Percentiles rank a stretch among this genome's conserved stretches.
phyloP scores from a whole-genome alignment of 2,113 vertebrate genomes.

The Anoplopoma fimbria region DNA sequence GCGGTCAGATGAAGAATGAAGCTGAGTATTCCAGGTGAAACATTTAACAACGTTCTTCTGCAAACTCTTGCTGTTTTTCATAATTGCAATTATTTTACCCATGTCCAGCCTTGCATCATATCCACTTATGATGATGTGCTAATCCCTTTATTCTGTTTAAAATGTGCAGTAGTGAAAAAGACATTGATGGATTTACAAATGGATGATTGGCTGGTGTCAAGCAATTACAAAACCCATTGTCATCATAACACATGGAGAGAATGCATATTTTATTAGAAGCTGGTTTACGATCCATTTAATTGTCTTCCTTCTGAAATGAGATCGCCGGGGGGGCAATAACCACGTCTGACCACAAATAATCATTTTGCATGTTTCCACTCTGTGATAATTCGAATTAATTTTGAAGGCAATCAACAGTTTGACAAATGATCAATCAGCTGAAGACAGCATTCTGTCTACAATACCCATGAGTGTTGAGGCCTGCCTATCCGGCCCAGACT shows the following conservation, averaged over 20 bases:
- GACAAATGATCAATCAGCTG: slow-evolving; percentile 51
- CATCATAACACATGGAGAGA: slow-evolving; percentile 26
- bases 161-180: not conserved
- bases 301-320: slow-evolving; percentile 66
- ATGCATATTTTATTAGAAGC: slow-evolving; percentile 39
- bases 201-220: slow-evolving; percentile 10
- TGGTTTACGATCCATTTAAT: slow-evolving; percentile 63
- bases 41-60: not conserved
- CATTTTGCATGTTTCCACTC: slow-evolving; percentile 37
- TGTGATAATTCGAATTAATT: slow-evolving; percentile 46
- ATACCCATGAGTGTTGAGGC: not conserved
- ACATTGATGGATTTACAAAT: slow-evolving; percentile 29
- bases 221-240: slow-evolving; percentile 58
- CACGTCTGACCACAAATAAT: slow-evolving; percentile 59
- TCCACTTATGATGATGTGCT: not conserved
- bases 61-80: not conserved
- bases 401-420: slow-evolving; percentile 40
- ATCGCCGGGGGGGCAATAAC: slow-evolving; percentile 44
- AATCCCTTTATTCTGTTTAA: slow-evolving; percentile 8
- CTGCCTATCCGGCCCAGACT: not conserved
- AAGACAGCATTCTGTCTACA: not conserved
- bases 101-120: not conserved
- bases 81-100: not conserved
- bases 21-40: not conserved
- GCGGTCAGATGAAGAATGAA: not conserved